Conservation (phyloP, 2,797 vertebrate genomes). For the Epinephelus malabaricus region DNA sequence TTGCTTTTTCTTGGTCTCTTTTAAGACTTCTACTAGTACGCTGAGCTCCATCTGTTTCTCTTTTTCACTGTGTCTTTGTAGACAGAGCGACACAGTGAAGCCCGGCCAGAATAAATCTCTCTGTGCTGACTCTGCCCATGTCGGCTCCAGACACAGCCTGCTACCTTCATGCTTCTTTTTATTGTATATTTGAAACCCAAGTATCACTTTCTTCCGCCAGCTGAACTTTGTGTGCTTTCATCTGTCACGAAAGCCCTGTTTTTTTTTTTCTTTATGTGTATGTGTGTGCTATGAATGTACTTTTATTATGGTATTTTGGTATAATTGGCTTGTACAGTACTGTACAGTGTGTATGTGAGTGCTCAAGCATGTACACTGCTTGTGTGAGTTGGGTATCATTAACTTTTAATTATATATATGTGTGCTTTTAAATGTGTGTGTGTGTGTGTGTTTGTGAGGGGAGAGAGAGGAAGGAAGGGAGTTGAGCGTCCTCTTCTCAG, state of each 20-base stretch:
- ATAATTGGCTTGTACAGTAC: background rate
- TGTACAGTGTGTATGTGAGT: background rate
- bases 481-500: slow-evolving; percentile 49
- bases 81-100: slow-evolving; percentile 11
- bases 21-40: slow-evolving; percentile 1
- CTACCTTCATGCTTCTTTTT: slow-evolving; percentile 27
- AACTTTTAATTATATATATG: background rate
- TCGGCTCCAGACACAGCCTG: slow-evolving; percentile 14
- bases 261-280: background rate
- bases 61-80: slow-evolving; percentile 38
- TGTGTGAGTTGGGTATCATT: background rate
- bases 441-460: slow-evolving; percentile 7
- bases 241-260: background rate
- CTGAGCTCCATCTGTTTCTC: slow-evolving; percentile 36
- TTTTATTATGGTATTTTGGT: slow-evolving; percentile 24
- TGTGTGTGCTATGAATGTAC: background rate
- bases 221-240: slow-evolving; percentile 42
- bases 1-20: slow-evolving; percentile 5
- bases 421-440: background rate
- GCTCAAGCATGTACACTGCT: background rate
- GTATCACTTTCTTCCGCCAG: slow-evolving; percentile 19
- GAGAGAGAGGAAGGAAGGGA: slow-evolving; percentile 40
- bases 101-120: slow-evolving; percentile 56
- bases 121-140: slow-evolving; percentile 26
- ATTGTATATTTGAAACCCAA: slow-evolving; percentile 47